Base-by-base conservation (phyloP, 2,888 invertebrate species). In the Amphimallon solstitiale region DNA sequence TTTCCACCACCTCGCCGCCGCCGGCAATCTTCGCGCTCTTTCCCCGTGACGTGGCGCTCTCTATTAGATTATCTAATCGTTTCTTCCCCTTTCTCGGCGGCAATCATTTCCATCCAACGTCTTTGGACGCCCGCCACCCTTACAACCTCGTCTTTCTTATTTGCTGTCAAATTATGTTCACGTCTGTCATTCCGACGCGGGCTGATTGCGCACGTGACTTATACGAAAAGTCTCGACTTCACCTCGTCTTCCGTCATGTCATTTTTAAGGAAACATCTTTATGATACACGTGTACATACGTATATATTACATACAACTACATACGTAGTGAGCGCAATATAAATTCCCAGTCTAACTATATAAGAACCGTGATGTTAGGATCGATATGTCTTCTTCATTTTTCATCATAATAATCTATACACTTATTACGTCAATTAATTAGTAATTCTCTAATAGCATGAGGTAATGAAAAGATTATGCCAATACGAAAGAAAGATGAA, bases 151-250 rank as follows among this genome's bases (percentile, higher is more conserved):
- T 75, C 74, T 77, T 77, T 78, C 80, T 79, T 81, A 81, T 82
- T 81, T 80, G 80, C 81, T 81, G 82, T 81, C 81, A 81, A 81
- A 81, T 81, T 81, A 81, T 81, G 80, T 81, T 80, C 80, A 76
- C 79, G 80, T 80, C 81, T 81, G 81, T 80, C 81, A 81, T 81
- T 80, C 79, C 76, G 73, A 75, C 76, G 74, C 76, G 77, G 78
- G 77, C 77, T 76, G 75, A 75, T 75, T 74, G 75, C 76, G 79
- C 80, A 79, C 81, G 80, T 80, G 81, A 80, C 79, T 77, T 45
- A 59, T 17, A 34, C 43, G 56, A 15, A 15, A 59, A 43, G 56
- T 59, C 56, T 21, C 43, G 23, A 29, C 43, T 59, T 9, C 15
- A 43, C 10, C 23, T 29, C 23, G n/a, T 43, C 38, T 29, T 21